phyloP scores from a whole-genome alignment of 2,113 vertebrate genomes.

The Mixornis gularis region DNA sequence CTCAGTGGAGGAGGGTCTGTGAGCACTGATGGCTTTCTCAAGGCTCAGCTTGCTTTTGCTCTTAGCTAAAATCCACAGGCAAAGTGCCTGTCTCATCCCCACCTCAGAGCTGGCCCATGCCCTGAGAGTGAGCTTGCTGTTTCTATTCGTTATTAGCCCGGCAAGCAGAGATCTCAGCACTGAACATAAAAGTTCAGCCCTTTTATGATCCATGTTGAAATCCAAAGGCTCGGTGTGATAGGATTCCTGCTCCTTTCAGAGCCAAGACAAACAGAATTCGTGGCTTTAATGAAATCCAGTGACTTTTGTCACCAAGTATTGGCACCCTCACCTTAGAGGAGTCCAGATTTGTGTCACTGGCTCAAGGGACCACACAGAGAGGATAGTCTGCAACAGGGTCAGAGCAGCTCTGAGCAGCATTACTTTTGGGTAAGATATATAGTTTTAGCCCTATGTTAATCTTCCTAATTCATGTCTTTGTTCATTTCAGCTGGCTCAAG shows the following conservation, averaged over 20 bases:
- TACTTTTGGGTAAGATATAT: neutral
- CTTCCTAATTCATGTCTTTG: neutral
- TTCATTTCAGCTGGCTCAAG: neutral
- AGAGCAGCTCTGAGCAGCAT: neutral
- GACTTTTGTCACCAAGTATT: neutral
- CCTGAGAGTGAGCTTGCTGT: neutral
- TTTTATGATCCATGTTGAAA: neutral
- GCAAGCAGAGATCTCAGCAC: neutral
- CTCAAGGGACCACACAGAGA: neutral
- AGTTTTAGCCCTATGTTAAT: neutral
- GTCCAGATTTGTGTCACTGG: neutral
- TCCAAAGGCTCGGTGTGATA: neutral
- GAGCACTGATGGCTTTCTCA: neutral
- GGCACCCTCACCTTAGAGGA: neutral
- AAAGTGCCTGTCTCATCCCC: neutral
- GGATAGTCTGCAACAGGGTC: neutral
- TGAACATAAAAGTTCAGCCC: neutral
- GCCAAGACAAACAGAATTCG: neutral
- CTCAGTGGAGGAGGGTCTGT: neutral
- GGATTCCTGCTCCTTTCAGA: neutral
- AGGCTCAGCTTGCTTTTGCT: neutral
- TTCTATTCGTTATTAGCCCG: neutral
- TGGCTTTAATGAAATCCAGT: neutral
- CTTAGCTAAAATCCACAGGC: neutral
- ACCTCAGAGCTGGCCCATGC: neutral